These are phyloP conservation scores for Erpobdella octoculata DNA, from an alignment of 2,888 invertebrate genomes.

Conservation along the genomic window DNA sequence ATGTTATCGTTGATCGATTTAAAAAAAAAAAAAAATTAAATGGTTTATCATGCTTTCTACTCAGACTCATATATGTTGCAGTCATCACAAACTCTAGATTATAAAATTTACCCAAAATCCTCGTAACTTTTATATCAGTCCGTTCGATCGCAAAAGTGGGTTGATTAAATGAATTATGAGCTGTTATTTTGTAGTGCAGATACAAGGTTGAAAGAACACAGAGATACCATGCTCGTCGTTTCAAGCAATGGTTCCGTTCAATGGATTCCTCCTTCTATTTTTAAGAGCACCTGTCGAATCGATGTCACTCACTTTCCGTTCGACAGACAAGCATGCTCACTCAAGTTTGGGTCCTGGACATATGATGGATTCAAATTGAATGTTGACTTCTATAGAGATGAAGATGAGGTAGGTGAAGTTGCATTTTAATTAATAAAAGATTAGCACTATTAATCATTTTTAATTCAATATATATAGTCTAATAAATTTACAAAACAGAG, in stretches of 20 bases:
- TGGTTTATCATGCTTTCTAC: too few relatives aligned
- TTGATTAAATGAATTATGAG: too few relatives aligned
- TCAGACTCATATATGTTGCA: too few relatives aligned
- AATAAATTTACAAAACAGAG: not conserved
- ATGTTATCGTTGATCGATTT: too few relatives aligned
- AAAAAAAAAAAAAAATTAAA: too few relatives aligned
- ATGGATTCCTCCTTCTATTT: slow-evolving; percentile 49
- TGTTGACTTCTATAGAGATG: slow-evolving; percentile 30
- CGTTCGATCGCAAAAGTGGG: too few relatives aligned
- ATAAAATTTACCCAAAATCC: too few relatives aligned
- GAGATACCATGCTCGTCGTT: slow-evolving; percentile 49
- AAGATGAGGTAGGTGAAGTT: slow-evolving; percentile 31
- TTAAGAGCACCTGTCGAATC: slow-evolving; percentile 49
- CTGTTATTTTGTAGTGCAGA: slow-evolving; percentile 46
- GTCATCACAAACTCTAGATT: too few relatives aligned
- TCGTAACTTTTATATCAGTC: too few relatives aligned
- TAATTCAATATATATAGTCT: not conserved
- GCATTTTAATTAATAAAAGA: not conserved
- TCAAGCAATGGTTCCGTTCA: slow-evolving; percentile 42
- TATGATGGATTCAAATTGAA: slow-evolving; percentile 45
- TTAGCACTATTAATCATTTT: not conserved
- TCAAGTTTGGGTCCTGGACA: slow-evolving; percentile 53
- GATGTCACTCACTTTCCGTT: slow-evolving; percentile 51
- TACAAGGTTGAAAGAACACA: slow-evolving; percentile 48
- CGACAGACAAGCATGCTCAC: slow-evolving; percentile 48